phyloP scores from a whole-genome alignment of 2,113 vertebrate genomes.

The Gnathonemus echidnorhynchus region DNA sequence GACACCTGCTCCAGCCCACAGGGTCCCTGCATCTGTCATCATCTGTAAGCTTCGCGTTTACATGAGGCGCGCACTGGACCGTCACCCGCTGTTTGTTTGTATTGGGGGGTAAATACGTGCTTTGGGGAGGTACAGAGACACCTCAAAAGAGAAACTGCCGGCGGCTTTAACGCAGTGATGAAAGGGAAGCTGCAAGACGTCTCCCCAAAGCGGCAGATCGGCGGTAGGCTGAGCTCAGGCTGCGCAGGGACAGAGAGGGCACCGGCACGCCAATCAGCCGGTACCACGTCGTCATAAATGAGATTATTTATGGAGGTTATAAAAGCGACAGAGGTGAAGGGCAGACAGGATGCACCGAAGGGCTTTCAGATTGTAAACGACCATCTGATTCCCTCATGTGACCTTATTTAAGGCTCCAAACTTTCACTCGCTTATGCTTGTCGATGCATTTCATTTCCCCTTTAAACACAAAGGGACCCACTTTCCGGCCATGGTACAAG shows the following conservation, averaged over 20 bases:
- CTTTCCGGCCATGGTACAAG: neutral
- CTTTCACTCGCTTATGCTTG: neutral
- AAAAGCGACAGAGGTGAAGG: conserved; percentile 25
- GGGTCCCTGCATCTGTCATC: neutral
- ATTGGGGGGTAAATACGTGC: neutral
- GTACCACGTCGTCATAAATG: conserved; percentile 17
- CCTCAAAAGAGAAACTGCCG: neutral
- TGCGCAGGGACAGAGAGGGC: neutral
- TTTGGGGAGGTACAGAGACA: neutral
- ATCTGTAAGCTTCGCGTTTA: neutral
- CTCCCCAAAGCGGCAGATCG: neutral
- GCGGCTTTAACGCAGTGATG: neutral
- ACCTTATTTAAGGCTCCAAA: neutral
- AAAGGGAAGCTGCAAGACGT: neutral
- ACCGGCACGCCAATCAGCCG: neutral
- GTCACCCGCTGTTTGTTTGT: neutral
- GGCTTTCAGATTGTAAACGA: neutral
- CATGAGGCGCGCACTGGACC: neutral
- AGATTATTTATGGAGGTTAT: conserved; percentile 48
- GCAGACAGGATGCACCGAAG: too few relatives aligned
- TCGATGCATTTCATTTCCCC: neutral
- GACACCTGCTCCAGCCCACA: neutral
- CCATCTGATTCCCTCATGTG: neutral
- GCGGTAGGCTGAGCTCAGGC: too few relatives aligned
- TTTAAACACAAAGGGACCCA: neutral